Base-by-base conservation (phyloP, 2,888 invertebrate species). In the Chaetogeoica ovagalla region DNA sequence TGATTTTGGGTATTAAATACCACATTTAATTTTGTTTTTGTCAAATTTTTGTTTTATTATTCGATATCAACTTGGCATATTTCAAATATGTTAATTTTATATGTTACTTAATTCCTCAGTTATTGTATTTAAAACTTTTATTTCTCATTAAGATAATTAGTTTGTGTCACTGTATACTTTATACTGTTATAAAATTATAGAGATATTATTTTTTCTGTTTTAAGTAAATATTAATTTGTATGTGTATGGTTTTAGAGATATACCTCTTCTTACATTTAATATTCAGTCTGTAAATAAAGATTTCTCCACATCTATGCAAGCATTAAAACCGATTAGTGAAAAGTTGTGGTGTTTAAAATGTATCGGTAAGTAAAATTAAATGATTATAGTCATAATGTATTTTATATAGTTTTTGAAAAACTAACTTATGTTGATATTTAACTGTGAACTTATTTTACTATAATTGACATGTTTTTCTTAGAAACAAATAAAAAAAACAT, bases 321-420 rank as follows among this genome's bases (percentile, higher is more conserved):
- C 17, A 23, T 71, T 71, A 43, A 71, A 79, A 71, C 15, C 55
- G 43, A 23, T 71, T 19, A 79, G 11, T 71, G 57, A 63, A 15
- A 23, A 55, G 37, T 55, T 79, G 17, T 79, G 79, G 79, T 43
- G 63, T 57, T 57, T 79, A 63, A 79, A 71, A 79, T 79, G 79
- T 43, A 39, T 71, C 19, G 79, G 79, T 71, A 55, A 79, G 62
- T 79, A n/a, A 17, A 8, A 48, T 21, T 23, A 23, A 55, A 11
- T 48, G 8, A 48, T 48, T 11, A 48, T 13, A 48, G 9, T 43
- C 43, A 43, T 43, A 48, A 43, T 43, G 11, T 43, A 43, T 43
- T 43, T 43, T 43, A 43, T 43, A 9, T 43, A 9, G 3, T 48
- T 48, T 2, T 3, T 48, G 48, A 48, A 48, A 48, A 15, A 48